Conservation (phyloP, 2,888 invertebrate species). For the Melanophora roralis region DNA sequence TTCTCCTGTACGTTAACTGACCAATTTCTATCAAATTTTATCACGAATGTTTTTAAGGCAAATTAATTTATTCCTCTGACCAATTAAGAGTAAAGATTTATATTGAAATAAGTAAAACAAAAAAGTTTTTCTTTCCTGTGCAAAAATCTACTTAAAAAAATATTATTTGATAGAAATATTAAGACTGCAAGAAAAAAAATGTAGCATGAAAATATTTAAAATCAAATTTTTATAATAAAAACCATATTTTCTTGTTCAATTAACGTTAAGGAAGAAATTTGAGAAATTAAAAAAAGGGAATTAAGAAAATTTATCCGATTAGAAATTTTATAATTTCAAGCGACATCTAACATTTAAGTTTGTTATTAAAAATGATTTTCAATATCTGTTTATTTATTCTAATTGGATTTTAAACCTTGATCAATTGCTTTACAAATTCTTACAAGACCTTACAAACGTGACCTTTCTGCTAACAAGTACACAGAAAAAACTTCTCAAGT, state of each 20-base stretch:
- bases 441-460: no score
- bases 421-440: no score
- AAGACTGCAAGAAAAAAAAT: background rate
- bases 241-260: background rate
- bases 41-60: conserved; percentile 62
- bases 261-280: no score
- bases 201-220: conserved; percentile 33
- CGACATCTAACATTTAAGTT: background rate
- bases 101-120: background rate
- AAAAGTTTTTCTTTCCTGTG: conserved; percentile 21
- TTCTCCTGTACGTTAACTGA: conserved; percentile 58
- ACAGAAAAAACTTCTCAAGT: no score
- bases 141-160: conserved; percentile 6
- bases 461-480: no score
- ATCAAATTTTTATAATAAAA: conserved; percentile 8
- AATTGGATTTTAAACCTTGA: background rate
- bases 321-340: no score
- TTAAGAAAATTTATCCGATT: no score
- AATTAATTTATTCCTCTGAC: conserved; percentile 63
- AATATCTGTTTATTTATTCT: background rate
- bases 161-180: conserved; percentile 38
- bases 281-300: no score
- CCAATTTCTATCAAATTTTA: conserved; percentile 66
- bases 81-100: conserved; percentile 61
- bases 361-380: background rate